These are phyloP conservation scores for Crotalus tigris DNA, from an alignment of 2,113 vertebrate genomes.

Conservation along the genomic window DNA sequence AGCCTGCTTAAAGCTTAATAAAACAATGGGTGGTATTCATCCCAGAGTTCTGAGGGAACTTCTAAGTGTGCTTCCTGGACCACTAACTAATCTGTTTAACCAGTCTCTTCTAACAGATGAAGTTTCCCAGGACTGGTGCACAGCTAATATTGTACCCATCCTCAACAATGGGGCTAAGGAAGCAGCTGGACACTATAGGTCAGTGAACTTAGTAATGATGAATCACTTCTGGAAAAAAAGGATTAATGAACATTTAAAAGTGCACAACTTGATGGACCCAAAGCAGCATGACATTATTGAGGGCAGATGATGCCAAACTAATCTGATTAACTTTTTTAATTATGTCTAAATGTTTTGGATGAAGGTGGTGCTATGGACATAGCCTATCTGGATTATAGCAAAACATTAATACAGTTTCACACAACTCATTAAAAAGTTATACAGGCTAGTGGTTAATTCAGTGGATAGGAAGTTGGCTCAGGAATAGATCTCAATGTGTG, in stretches of 20 bases:
- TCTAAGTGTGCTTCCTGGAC: background rate
- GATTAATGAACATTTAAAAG: background rate
- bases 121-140: background rate
- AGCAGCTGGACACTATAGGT: background rate
- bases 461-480: background rate
- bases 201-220: background rate
- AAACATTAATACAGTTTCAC: background rate
- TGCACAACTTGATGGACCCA: background rate
- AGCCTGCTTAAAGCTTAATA: background rate
- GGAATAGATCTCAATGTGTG: background rate
- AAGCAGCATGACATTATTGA: background rate
- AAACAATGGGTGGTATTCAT: background rate
- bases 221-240: background rate
- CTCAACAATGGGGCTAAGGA: background rate
- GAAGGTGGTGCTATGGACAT: background rate
- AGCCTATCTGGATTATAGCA: background rate
- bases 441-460: too few relatives aligned
- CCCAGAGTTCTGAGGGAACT: background rate
- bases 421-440: background rate
- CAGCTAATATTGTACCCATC: background rate
- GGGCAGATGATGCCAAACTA: background rate
- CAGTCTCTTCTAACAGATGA: background rate
- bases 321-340: background rate
- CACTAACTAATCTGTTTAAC: background rate
- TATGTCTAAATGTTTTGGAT: background rate